phyloP scores from a whole-genome alignment of 2,113 vertebrate species.

The Mus spicilegus region DNA sequence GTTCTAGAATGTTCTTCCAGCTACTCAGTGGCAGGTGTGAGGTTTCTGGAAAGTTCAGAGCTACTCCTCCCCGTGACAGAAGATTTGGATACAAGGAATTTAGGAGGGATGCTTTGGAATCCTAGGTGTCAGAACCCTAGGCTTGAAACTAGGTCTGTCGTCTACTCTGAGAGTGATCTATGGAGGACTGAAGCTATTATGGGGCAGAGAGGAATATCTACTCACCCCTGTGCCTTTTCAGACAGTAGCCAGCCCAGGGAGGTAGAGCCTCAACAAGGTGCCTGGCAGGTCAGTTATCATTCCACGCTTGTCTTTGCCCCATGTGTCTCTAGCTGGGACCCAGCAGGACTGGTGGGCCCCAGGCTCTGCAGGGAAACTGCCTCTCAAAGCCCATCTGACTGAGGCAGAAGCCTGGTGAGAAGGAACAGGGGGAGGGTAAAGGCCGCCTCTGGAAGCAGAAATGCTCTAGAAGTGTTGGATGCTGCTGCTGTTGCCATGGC shows the following conservation, averaged over 20 bases:
- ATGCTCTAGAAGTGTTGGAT: neutral
- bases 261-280: neutral
- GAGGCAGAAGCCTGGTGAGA: neutral
- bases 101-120: neutral
- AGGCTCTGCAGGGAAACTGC: neutral
- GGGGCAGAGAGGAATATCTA: neutral
- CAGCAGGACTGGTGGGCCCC: neutral
- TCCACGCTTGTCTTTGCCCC: neutral
- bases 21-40: neutral
- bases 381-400: neutral
- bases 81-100: neutral
- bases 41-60: neutral
- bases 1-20: neutral
- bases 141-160: neutral
- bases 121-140: too few species aligned
- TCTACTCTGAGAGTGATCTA: neutral
- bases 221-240: too few species aligned
- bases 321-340: neutral
- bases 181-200: neutral
- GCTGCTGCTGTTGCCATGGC: conserved; percentile 26
- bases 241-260: neutral
- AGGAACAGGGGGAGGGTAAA: neutral
- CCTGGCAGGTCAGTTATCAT: neutral
- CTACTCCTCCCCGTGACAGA: neutral
- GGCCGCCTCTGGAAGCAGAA: neutral